Conservation (phyloP, 2,113 vertebrate species). For the Sialia sialis region DNA sequence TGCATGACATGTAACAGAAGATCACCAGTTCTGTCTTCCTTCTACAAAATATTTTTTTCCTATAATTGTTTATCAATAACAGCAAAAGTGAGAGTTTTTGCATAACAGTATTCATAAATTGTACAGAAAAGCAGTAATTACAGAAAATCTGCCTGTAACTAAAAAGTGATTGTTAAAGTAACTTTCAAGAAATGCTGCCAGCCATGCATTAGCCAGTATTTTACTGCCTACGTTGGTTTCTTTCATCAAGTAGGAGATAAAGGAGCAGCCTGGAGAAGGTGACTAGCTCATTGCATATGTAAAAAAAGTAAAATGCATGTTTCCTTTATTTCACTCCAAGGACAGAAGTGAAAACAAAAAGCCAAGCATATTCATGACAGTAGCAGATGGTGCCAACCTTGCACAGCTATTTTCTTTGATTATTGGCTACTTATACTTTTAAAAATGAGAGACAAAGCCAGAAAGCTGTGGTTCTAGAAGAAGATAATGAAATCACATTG, state of each 20-base stretch:
- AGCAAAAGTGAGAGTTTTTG: not conserved
- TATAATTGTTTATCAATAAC: conserved; percentile 19
- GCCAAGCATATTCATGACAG: conserved; percentile 45
- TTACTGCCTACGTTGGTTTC: not conserved
- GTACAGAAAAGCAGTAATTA: not conserved
- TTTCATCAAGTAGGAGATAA: not conserved
- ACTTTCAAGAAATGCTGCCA: not conserved
- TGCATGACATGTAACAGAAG: conserved; percentile 32
- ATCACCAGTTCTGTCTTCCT: conserved; percentile 22
- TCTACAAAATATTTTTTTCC: not conserved
- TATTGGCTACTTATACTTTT: conserved; percentile 37
- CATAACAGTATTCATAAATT: not conserved
- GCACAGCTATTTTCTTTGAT: conserved; percentile 16
- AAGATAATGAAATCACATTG: not conserved
- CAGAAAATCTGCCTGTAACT: not conserved
- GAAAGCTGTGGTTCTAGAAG: conserved; percentile 5
- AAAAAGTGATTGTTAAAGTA: not conserved
- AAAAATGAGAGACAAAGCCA: conserved; percentile 33
- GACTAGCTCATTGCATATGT: conserved; percentile 24
- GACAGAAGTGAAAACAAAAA: conserved; percentile 65
- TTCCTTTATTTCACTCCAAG: conserved; percentile 51
- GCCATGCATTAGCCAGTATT: not conserved
- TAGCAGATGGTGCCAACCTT: conserved; percentile 40
- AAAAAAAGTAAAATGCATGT: conserved; percentile 24
- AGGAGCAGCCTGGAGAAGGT: conserved; percentile 6